Conservation (phyloP, 2,797 vertebrate species). For the Prionace glauca region DNA sequence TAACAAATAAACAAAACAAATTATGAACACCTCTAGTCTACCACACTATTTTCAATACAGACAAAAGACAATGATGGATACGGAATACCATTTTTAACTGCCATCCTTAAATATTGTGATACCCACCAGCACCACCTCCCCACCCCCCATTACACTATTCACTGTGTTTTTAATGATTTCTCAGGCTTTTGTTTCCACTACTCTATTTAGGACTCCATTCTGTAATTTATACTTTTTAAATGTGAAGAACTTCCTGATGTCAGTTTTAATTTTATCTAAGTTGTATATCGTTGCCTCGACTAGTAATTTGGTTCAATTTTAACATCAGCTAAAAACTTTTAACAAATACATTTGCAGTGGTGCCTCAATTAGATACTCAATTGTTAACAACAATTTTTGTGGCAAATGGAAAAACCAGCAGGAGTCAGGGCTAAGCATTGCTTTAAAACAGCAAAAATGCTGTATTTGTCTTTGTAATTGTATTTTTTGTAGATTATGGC, state of each 20-base stretch:
- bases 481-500: neutral
- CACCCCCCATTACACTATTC: neutral
- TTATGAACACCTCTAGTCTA: neutral
- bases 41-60: neutral
- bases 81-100: neutral
- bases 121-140: neutral
- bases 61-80: neutral
- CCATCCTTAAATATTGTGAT: neutral
- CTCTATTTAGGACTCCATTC: neutral
- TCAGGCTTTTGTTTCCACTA: neutral
- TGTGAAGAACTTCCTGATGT: neutral
- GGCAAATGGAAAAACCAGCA: neutral
- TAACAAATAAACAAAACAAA: neutral
- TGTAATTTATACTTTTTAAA: neutral
- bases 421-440: neutral
- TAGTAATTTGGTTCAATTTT: neutral
- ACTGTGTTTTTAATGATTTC: neutral
- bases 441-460: neutral
- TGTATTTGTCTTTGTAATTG: neutral
- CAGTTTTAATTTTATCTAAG: neutral
- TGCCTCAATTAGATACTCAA: neutral
- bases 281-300: neutral
- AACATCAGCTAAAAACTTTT: neutral
- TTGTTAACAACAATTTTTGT: neutral
- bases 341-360: neutral